These are phyloP conservation scores for Hyppa rectilinea DNA, from an alignment of 2,888 invertebrate genomes.

Conservation along the genomic window DNA sequence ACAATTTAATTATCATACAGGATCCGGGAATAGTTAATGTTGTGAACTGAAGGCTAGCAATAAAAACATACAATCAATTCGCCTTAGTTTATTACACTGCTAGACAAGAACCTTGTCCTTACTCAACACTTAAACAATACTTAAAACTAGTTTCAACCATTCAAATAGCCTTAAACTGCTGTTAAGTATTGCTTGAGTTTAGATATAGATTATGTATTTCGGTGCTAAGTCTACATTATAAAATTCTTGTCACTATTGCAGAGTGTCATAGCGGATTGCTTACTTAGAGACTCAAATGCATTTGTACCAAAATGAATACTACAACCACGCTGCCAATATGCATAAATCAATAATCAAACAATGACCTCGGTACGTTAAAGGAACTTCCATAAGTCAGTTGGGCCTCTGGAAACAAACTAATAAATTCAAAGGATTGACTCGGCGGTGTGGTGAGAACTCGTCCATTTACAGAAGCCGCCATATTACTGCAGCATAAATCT, in stretches of 20 bases:
- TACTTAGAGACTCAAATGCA: slow-evolving; percentile 18
- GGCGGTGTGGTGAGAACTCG: slow-evolving; percentile 85
- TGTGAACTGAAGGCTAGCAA: slow-evolving; percentile 15
- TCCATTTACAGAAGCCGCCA: slow-evolving; percentile 88
- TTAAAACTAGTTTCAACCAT: too few relatives aligned
- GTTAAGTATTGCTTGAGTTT: too few relatives aligned
- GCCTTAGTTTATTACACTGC: neutral
- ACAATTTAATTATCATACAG: slow-evolving; percentile 47
- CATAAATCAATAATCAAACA: slow-evolving; percentile 86
- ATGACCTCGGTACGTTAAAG: slow-evolving; percentile 80
- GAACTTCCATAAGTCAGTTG: slow-evolving; percentile 80
- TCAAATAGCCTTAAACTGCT: too few relatives aligned
- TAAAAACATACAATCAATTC: slow-evolving; percentile 10
- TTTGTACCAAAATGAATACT: slow-evolving; percentile 33
- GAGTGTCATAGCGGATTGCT: neutral
- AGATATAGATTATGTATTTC: too few relatives aligned
- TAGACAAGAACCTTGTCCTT: neutral
- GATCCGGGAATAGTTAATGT: slow-evolving; percentile 35
- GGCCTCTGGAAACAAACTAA: slow-evolving; percentile 74
- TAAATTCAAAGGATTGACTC: slow-evolving; percentile 88
- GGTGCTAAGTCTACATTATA: too few relatives aligned
- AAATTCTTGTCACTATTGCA: neutral
- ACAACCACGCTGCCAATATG: slow-evolving; percentile 52
- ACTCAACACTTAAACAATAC: too few relatives aligned
- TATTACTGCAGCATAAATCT: slow-evolving; percentile 87